Evolutionary conservation across 2,113 vertebrate genomes (phyloP).

Genomic region (Synodontis membranacea): DNA sequence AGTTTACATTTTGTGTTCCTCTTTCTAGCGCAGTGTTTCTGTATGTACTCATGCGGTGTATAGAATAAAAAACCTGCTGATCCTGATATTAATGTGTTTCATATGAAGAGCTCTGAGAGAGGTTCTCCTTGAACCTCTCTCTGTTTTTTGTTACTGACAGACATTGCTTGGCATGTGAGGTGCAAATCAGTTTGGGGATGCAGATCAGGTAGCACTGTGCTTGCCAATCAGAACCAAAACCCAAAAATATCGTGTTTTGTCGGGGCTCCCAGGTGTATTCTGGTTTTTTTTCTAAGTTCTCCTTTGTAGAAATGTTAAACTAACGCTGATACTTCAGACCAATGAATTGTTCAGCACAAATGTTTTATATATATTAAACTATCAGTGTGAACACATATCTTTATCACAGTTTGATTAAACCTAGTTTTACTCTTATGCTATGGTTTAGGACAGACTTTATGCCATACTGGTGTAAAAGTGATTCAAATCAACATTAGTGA

Average conservation of each 20-base stretch:
- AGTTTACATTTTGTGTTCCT: neutral
- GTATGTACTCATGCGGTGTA: neutral
- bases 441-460: neutral
- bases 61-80: neutral
- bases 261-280: no score
- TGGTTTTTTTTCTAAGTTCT: no score
- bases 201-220: neutral
- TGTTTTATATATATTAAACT: neutral
- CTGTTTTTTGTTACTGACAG: neutral
- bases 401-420: neutral
- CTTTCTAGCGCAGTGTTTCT: neutral
- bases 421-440: neutral
- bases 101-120: neutral
- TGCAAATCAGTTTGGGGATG: neutral
- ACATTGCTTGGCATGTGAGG: neutral
- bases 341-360: neutral
- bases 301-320: neutral
- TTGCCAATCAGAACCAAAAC: neutral
- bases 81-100: neutral
- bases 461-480: neutral
- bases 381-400: neutral
- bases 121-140: neutral
- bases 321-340: neutral
- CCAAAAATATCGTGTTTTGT: no score
- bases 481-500: neutral